Evolutionary conservation across 2,113 vertebrate species (phyloP).

Genomic region (Erythrocebus patas): DNA sequence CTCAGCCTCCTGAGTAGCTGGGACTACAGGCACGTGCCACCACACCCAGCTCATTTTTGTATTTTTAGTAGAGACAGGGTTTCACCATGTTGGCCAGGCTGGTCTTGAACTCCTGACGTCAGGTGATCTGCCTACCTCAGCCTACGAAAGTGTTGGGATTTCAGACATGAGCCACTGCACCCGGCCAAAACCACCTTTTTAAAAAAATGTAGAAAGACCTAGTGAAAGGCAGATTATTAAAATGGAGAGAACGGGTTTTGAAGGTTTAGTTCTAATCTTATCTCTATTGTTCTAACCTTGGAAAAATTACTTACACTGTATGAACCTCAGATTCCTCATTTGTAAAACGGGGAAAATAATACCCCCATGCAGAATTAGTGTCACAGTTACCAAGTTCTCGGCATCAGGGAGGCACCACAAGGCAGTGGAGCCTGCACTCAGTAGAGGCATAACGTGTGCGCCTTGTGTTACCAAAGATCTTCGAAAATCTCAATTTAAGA

Average conservation of each 20-base stretch:
- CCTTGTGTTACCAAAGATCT: background rate
- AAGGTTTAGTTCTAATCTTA: background rate
- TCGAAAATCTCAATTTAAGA: background rate
- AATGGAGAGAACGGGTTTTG: background rate
- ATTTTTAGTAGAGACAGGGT: too few species aligned
- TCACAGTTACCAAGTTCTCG: background rate
- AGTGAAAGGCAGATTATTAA: background rate
- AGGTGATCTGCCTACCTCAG: too few species aligned
- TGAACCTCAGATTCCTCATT: background rate
- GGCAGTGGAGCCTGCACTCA: accelerated
- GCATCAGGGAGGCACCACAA: background rate
- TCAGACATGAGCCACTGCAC: too few species aligned
- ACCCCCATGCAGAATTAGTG: background rate
- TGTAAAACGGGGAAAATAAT: background rate
- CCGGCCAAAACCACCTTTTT: too few species aligned
- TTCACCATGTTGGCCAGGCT: too few species aligned
- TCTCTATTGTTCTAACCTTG: background rate
- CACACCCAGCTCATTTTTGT: too few species aligned
- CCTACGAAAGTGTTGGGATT: too few species aligned
- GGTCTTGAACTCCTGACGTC: too few species aligned
- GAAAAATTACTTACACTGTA: background rate
- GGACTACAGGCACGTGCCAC: too few species aligned
- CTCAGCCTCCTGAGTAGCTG: too few species aligned
- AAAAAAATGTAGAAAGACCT: background rate
- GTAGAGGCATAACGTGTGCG: accelerated